These are phyloP conservation scores for Allophyes oxyacanthae DNA, from an alignment of 2,888 invertebrate species.

Conservation along the genomic window DNA sequence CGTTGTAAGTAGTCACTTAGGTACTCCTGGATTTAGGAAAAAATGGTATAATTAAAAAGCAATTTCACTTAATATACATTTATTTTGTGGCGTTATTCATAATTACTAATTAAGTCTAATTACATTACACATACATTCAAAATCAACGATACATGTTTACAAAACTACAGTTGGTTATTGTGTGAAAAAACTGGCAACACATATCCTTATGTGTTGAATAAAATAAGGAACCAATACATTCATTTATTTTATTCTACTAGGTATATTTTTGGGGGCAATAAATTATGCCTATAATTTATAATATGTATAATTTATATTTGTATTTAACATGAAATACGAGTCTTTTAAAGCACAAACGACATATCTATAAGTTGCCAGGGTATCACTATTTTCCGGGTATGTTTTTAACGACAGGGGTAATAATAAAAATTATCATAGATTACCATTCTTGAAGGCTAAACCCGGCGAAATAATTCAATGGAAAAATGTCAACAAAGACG, in stretches of 20 bases:
- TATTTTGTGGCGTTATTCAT: slow-evolving; percentile 71
- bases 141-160: slow-evolving; percentile 54
- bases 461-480: too few relatives aligned
- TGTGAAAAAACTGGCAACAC: slow-evolving; percentile 48
- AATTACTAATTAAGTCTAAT: slow-evolving; percentile 61
- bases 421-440: slow-evolving; percentile 3
- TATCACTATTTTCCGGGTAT: slow-evolving; percentile 7
- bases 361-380: slow-evolving; percentile 34
- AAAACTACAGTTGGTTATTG: slow-evolving; percentile 35
- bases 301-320: slow-evolving; percentile 1
- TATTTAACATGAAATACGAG: slow-evolving; percentile 8
- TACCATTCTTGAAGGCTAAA: neutral
- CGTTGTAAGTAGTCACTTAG: too few relatives aligned
- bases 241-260: too few relatives aligned
- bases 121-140: slow-evolving; percentile 57
- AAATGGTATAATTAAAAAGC: slow-evolving; percentile 32
- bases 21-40: slow-evolving; percentile 5
- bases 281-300: slow-evolving; percentile 7
- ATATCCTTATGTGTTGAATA: too few relatives aligned
- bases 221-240: slow-evolving; percentile 16
- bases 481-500: neutral
- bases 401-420: neutral
- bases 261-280: too few relatives aligned
- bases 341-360: slow-evolving; percentile 13
- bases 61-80: slow-evolving; percentile 63